Percentiles rank a stretch among this genome's conserved stretches.
Conservation (phyloP, 2,113 vertebrate species). For the Sinocyclocheilus rhinocerous region DNA sequence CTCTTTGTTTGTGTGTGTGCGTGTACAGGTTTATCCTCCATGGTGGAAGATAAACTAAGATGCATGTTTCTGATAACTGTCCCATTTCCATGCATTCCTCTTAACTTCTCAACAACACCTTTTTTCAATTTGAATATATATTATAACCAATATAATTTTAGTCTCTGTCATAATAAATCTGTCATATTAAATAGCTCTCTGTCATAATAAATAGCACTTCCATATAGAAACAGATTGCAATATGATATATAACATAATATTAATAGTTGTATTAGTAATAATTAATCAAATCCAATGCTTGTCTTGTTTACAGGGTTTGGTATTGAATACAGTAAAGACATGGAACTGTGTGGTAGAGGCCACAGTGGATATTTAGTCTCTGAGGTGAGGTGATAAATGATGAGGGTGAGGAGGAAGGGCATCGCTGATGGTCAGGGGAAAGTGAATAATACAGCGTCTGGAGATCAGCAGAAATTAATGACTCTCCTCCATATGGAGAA, state of each 20-base stretch:
- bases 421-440: conserved; percentile 22
- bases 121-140: background rate
- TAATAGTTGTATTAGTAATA: background rate
- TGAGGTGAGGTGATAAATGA: conserved; percentile 6
- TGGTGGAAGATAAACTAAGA: background rate
- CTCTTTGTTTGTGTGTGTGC: background rate
- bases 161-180: no score
- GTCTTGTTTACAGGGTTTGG: background rate
- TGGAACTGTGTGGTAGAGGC: background rate
- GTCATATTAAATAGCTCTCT: background rate
- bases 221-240: background rate
- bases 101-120: background rate
- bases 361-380: background rate
- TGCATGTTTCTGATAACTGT: background rate
- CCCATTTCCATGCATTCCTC: background rate
- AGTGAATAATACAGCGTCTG: conserved; percentile 15
- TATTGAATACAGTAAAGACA: background rate
- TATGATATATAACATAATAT: background rate
- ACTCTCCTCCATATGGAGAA: background rate
- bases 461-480: conserved; percentile 58
- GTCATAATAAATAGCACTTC: background rate
- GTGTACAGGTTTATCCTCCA: background rate
- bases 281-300: background rate
- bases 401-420: conserved; percentile 34
- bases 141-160: background rate